These are phyloP conservation scores for Chamaetylas fuelleborni DNA, from an alignment of 2,113 vertebrate genomes.

Conservation along the genomic window DNA sequence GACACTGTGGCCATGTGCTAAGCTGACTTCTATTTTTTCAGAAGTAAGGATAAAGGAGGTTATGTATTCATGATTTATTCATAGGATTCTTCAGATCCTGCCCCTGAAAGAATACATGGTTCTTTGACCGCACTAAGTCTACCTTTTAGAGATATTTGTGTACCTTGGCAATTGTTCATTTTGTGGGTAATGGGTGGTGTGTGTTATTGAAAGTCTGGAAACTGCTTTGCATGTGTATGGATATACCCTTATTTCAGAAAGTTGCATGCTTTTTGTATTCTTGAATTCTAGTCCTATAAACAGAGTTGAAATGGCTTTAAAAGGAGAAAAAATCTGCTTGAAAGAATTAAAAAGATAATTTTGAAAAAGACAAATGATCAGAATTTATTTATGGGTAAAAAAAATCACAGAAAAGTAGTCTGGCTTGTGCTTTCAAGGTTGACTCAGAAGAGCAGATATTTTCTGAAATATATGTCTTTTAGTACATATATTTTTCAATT, in stretches of 20 bases:
- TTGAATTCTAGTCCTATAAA: neutral
- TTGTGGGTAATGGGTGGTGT: neutral
- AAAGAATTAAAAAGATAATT: neutral
- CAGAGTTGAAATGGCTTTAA: neutral
- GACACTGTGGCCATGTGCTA: neutral
- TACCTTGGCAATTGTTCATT: neutral
- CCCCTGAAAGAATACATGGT: neutral
- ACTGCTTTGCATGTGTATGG: neutral
- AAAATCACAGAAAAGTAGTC: neutral
- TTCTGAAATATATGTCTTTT: neutral
- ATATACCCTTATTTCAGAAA: neutral
- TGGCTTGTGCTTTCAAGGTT: neutral
- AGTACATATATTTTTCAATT: neutral
- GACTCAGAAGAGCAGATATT: neutral
- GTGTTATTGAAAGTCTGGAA: neutral
- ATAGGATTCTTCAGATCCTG: neutral
- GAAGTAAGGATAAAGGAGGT: neutral
- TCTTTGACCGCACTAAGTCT: neutral
- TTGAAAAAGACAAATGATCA: neutral
- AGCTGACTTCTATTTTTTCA: neutral
- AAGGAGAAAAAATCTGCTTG: neutral
- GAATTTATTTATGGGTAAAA: neutral
- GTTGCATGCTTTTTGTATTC: neutral
- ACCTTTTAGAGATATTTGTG: neutral
- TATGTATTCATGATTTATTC: neutral